Conservation (phyloP, 2,888 invertebrate genomes). For the Germaria angustata region DNA sequence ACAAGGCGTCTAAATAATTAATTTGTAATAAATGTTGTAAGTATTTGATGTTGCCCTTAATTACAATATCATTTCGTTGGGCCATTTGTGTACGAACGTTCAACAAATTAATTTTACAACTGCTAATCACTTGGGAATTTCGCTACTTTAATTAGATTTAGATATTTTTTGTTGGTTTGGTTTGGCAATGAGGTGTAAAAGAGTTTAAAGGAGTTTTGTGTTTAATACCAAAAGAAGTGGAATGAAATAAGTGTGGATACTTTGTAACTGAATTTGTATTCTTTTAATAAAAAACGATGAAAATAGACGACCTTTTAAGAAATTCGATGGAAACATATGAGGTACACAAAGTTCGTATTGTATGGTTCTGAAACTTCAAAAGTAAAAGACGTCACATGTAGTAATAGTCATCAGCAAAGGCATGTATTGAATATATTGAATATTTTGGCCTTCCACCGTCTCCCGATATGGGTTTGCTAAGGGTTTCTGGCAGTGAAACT, state of each 20-base stretch:
- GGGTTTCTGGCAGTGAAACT: too few relatives aligned
- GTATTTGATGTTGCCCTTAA: constrained; percentile 64
- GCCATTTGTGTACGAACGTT: constrained; percentile 6
- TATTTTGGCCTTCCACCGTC: too few relatives aligned
- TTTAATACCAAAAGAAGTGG: background rate
- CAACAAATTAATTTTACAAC: constrained; percentile 37
- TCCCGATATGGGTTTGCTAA: too few relatives aligned
- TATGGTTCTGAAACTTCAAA: too few relatives aligned
- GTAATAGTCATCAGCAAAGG: too few relatives aligned
- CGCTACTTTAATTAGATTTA: constrained; percentile 59
- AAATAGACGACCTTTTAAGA: too few relatives aligned
- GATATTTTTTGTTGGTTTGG: constrained; percentile 21
- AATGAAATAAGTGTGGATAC: background rate
- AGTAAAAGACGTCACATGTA: too few relatives aligned
- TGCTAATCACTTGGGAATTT: constrained; percentile 60
- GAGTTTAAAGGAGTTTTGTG: constrained; percentile 10
- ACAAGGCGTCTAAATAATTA: constrained; percentile 66
- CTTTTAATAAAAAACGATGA: background rate
- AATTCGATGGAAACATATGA: too few relatives aligned
- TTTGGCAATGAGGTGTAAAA: constrained; percentile 54
- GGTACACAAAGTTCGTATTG: too few relatives aligned
- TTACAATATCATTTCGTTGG: constrained; percentile 42
- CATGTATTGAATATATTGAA: too few relatives aligned
- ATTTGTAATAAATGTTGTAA: constrained; percentile 67
- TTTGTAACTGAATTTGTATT: background rate